Percentiles rank a stretch among this genome's conserved stretches.
These are phyloP conservation scores for Hyaena hyaena DNA, from an alignment of 2,113 vertebrate genomes.

Conservation along the genomic window DNA sequence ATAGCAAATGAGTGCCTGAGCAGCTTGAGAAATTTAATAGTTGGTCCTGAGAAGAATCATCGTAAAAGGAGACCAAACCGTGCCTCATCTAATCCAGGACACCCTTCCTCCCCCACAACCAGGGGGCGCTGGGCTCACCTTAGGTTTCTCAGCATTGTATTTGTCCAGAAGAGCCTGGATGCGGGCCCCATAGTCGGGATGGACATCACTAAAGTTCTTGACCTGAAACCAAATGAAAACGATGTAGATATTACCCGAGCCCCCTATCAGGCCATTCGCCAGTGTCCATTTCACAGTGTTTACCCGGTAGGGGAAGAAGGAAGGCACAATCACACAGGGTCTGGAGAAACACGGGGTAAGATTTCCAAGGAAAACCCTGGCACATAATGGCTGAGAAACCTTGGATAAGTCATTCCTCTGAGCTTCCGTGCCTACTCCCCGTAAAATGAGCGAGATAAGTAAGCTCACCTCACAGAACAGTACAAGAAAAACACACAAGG, in stretches of 20 bases:
- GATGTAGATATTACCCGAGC: neutral
- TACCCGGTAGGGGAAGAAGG: neutral
- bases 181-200: slow-evolving; percentile 90
- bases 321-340: fast-evolving
- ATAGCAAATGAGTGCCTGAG: neutral
- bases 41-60: neutral
- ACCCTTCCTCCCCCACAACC: fast-evolving
- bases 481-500: neutral
- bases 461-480: neutral
- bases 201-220: slow-evolving; percentile 91
- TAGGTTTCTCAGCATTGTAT: slow-evolving; percentile 86
- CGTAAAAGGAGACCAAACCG: neutral
- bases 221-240: slow-evolving; percentile 85
- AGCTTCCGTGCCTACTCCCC: neutral
- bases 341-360: neutral
- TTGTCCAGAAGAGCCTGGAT: slow-evolving; percentile 91
- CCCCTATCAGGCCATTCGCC: neutral
- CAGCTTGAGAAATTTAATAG: neutral
- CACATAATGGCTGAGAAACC: neutral
- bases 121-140: slow-evolving; percentile 83
- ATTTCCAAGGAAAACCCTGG: neutral
- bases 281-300: neutral
- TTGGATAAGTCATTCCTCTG: neutral
- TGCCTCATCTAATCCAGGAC: fast-evolving
- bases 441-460: neutral